Evolutionary conservation across 2,113 vertebrate genomes (phyloP).

Genomic region (Cranoglanis bouderius): DNA sequence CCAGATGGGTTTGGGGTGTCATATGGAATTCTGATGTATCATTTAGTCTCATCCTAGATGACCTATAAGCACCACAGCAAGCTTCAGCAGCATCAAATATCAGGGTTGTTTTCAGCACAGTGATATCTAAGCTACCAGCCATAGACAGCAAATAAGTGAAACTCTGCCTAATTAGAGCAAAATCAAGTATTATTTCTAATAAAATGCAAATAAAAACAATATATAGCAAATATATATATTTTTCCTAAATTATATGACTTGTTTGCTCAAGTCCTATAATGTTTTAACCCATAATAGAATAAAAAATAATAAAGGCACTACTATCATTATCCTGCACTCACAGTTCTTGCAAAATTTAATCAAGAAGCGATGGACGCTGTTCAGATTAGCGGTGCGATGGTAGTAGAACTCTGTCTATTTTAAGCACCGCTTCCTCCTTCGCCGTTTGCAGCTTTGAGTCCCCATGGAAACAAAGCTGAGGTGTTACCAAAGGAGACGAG

Average conservation of each 20-base stretch:
- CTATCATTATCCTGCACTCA: neutral
- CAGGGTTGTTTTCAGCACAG: neutral
- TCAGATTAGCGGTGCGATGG: neutral
- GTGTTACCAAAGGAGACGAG: conserved; percentile 18
- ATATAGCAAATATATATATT: neutral
- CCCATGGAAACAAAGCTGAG: conserved; percentile 40
- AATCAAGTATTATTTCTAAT: neutral
- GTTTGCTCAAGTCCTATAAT: no score
- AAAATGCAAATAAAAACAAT: neutral
- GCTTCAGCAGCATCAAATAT: conserved; percentile 5
- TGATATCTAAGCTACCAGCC: neutral
- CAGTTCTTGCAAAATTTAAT: neutral
- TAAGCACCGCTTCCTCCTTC: conserved; percentile 31
- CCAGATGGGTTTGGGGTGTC: neutral
- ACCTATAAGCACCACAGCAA: neutral
- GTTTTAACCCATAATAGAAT: neutral
- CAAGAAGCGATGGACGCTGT: neutral
- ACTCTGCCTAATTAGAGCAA: neutral
- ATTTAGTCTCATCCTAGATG: neutral
- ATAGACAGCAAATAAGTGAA: neutral
- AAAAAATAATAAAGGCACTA: neutral
- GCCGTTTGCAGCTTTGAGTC: conserved; percentile 33
- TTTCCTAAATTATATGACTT: neutral
- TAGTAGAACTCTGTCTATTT: conserved; percentile 27
- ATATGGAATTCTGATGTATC: neutral